Conservation (phyloP, 2,888 invertebrate genomes). For the Myopa testacea region DNA sequence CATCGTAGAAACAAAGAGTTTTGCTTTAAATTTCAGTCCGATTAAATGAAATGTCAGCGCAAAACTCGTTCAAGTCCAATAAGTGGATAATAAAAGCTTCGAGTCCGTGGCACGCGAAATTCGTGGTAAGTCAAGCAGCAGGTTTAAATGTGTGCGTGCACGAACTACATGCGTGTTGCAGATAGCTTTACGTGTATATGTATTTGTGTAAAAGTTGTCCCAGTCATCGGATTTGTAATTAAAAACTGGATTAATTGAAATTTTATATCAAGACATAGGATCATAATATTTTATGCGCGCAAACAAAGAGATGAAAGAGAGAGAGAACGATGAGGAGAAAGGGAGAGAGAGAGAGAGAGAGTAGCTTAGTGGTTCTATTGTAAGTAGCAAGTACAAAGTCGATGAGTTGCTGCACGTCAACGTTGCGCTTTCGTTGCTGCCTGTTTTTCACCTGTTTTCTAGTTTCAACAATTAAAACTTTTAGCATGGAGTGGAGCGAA, state of each 20-base stretch:
- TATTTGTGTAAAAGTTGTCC: background rate
- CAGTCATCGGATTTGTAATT: constrained; percentile 19
- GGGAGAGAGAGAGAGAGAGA: too few relatives aligned
- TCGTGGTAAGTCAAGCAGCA: background rate
- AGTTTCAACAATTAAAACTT: constrained; percentile 4
- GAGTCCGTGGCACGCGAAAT: background rate
- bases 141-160: background rate
- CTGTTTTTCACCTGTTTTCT: background rate
- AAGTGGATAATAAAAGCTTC: constrained; percentile 26
- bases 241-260: constrained; percentile 25
- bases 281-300: background rate
- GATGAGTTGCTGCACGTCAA: constrained; percentile 14
- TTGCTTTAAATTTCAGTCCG: too few relatives aligned
- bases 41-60: constrained; percentile 38
- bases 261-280: constrained; percentile 2
- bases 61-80: constrained; percentile 29
- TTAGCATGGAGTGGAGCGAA: background rate
- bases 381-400: background rate
- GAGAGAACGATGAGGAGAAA: too few relatives aligned
- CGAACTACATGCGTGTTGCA: background rate
- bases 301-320: too few relatives aligned
- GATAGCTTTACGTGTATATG: background rate
- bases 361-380: too few relatives aligned
- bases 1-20: too few relatives aligned
- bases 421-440: background rate